Evolutionary conservation across 37 sponge, comb jelly and placozoan genomes (phyloP).

Genomic region (Lycopodina hypogea): DNA sequence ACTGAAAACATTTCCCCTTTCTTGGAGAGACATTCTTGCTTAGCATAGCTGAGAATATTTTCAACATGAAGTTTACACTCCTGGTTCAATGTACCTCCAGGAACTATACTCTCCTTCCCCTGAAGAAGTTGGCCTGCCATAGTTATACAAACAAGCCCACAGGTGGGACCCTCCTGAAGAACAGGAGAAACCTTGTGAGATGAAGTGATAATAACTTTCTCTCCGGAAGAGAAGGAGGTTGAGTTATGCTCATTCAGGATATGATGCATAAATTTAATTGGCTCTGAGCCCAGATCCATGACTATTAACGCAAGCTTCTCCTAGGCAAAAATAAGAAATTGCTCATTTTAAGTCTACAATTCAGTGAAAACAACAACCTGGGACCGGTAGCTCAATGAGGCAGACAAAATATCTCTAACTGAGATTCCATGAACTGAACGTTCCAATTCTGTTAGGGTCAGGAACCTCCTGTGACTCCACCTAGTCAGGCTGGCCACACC

Average conservation of each 20-base stretch:
- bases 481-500: too few species aligned
- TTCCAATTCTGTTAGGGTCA: too few species aligned
- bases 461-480: too few species aligned
- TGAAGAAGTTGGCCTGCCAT: constrained; percentile 40
- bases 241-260: background rate
- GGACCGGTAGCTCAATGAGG: too few species aligned
- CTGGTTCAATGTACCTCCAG: background rate
- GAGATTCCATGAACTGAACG: too few species aligned
- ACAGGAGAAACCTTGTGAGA: constrained; percentile 19
- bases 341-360: too few species aligned
- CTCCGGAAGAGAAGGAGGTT: background rate
- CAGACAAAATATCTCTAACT: too few species aligned
- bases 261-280: background rate
- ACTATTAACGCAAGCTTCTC: too few species aligned
- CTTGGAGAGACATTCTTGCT: constrained; percentile 1
- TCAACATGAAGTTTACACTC: constrained; percentile 5
- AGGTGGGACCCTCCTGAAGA: constrained; percentile 51
- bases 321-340: too few species aligned
- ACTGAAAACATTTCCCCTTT: constrained; percentile 58
- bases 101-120: background rate
- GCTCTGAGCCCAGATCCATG: constrained; percentile 5
- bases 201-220: background rate
- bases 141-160: constrained; percentile 48
- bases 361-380: too few species aligned
- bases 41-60: constrained; percentile 16